phyloP scores from a whole-genome alignment of 2,888 invertebrate species.

The Adelognathus sp. region DNA sequence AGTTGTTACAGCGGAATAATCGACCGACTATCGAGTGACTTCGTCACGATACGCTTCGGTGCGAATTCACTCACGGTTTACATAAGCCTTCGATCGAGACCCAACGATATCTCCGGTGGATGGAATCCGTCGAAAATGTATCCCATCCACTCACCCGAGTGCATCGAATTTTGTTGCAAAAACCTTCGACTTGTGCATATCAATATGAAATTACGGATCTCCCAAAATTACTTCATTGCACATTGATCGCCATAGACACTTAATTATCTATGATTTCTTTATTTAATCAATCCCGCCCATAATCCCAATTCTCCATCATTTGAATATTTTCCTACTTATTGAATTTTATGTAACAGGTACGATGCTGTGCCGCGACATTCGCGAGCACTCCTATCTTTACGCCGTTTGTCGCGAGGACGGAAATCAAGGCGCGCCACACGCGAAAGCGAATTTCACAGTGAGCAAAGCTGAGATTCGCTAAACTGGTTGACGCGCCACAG shows the following conservation, averaged over 20 bases:
- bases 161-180: too few relatives aligned
- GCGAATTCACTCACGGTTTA: slow-evolving; percentile 10
- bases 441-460: slow-evolving; percentile 2
- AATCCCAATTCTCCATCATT: background rate
- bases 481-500: background rate
- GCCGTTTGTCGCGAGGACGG: background rate
- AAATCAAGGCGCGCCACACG: slow-evolving; percentile 11
- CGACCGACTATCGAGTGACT: slow-evolving; percentile 24
- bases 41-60: slow-evolving; percentile 16
- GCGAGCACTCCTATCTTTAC: slow-evolving; percentile 2
- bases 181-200: too few relatives aligned
- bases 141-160: background rate
- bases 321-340: background rate
- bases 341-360: background rate
- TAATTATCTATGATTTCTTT: too few relatives aligned
- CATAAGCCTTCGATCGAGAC: background rate
- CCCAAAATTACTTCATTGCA: too few relatives aligned
- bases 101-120: background rate
- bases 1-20: background rate
- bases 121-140: background rate
- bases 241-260: too few relatives aligned
- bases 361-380: background rate
- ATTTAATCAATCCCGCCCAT: too few relatives aligned
- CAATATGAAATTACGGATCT: too few relatives aligned
- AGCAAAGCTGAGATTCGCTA: background rate